A percentile compares a stretch with the other conserved stretches of the same genome.
These are phyloP conservation scores for Plemyria rubiginata DNA, from an alignment of 2,888 invertebrate genomes.

Conservation along the genomic window DNA sequence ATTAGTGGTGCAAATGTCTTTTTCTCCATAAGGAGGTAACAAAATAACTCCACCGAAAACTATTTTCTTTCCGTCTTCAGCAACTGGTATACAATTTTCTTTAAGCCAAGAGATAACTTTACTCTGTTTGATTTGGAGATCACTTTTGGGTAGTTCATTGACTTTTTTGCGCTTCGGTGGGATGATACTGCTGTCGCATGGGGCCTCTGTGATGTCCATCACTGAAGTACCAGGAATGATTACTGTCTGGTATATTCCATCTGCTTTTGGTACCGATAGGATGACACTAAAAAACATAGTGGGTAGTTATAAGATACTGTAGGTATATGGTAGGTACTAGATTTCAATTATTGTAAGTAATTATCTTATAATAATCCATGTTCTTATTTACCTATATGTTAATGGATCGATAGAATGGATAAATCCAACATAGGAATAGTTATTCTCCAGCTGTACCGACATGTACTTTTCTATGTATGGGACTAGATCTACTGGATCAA, in stretches of 20 bases:
- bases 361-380: background rate
- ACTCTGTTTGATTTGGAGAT: conserved; percentile 50
- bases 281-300: conserved; percentile 64
- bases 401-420: conserved; percentile 71
- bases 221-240: conserved; percentile 72
- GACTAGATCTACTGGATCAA: conserved; percentile 30
- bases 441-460: conserved; percentile 59
- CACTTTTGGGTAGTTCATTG: conserved; percentile 41
- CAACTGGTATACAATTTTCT: conserved; percentile 63
- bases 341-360: too few relatives aligned
- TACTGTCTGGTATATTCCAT: conserved; percentile 53
- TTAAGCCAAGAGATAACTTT: conserved; percentile 68
- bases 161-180: conserved; percentile 47
- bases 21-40: conserved; percentile 64
- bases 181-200: conserved; percentile 35
- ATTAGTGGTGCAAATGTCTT: conserved; percentile 69
- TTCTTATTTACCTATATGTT: conserved; percentile 60
- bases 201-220: conserved; percentile 49
- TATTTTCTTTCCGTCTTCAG: conserved; percentile 63
- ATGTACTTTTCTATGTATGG: conserved; percentile 63
- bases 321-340: too few relatives aligned
- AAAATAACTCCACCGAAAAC: conserved; percentile 64
- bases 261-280: conserved; percentile 56
- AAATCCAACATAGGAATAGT: conserved; percentile 58
- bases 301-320: too few relatives aligned